A percentile compares a stretch with the other conserved stretches of the same genome.
phyloP scores from a whole-genome alignment of 2,888 invertebrate genomes.

The Lottia gigantea region DNA sequence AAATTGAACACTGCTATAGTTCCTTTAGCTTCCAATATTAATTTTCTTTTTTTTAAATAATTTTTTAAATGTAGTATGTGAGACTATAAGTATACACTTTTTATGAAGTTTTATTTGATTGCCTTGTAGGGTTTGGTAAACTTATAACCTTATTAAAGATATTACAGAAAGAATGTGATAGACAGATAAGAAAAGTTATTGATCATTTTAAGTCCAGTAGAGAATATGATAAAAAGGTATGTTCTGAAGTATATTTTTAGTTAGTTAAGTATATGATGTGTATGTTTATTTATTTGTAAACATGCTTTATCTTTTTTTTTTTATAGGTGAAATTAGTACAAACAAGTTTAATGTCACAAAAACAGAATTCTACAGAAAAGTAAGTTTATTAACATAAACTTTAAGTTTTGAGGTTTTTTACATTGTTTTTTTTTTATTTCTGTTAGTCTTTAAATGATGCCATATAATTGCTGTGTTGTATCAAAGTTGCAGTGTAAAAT shows the following conservation, averaged over 20 bases:
- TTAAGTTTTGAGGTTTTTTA: too few species aligned
- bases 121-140: constrained; percentile 75
- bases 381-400: constrained; percentile 32
- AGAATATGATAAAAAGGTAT: constrained; percentile 74
- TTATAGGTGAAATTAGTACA: constrained; percentile 59
- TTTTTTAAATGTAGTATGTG: too few species aligned
- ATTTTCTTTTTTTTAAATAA: too few species aligned
- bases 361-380: constrained; percentile 52
- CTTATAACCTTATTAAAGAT: constrained; percentile 78
- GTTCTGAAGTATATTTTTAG: neutral
- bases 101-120: neutral
- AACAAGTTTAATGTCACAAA: constrained; percentile 54
- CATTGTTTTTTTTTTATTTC: too few species aligned
- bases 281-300: neutral
- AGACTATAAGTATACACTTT: too few species aligned
- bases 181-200: constrained; percentile 74
- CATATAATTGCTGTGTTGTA: too few species aligned
- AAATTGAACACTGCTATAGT: too few species aligned
- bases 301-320: neutral
- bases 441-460: too few species aligned
- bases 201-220: constrained; percentile 80
- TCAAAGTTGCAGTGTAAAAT: too few species aligned
- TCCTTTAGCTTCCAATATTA: too few species aligned
- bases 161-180: constrained; percentile 77
- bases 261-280: too few species aligned